Conservation (phyloP, 2,888 invertebrate species). For the Lasioglossum calceatum region DNA sequence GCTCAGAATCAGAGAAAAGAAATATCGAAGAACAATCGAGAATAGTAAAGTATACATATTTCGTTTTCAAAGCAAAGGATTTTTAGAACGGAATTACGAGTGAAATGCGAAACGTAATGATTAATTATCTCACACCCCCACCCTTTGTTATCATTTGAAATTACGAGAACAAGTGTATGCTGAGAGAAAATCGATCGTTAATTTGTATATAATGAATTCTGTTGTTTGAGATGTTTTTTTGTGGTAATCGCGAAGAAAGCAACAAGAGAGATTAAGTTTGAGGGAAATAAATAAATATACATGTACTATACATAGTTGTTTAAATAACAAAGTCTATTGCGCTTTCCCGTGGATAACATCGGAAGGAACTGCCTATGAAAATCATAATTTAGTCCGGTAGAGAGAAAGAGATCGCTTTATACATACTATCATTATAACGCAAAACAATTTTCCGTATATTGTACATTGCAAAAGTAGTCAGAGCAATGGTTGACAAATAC, state of each 20-base stretch:
- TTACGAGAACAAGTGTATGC: conserved; percentile 44
- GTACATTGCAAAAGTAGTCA: conserved; percentile 83
- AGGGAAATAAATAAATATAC: conserved; percentile 37
- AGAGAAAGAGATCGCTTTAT: conserved; percentile 58
- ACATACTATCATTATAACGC: conserved; percentile 58
- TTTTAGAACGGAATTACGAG: conserved; percentile 3
- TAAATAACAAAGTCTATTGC: conserved; percentile 67
- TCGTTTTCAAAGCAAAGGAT: conserved; percentile 12
- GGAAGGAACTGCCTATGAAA: conserved; percentile 73
- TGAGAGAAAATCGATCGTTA: conserved; percentile 44
- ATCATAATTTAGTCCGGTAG: conserved; percentile 67
- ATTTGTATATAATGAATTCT: conserved; percentile 66
- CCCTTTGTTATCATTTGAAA: conserved; percentile 27
- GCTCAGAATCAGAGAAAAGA: conserved; percentile 34
- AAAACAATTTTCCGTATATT: conserved; percentile 61
- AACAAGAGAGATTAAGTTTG: conserved; percentile 58
- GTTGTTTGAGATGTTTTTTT: conserved; percentile 67
- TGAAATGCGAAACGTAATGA: conserved; percentile 17
- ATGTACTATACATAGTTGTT: conserved; percentile 65
- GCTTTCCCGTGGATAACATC: conserved; percentile 63
- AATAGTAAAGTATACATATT: conserved; percentile 13
- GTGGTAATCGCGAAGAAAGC: conserved; percentile 41
- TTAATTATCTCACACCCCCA: conserved; percentile 15
- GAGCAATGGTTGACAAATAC: conserved; percentile 74
- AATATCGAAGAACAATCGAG: conserved; percentile 4